Evolutionary conservation across 53 echinoderm and acorn worm genomes (phyloP).

Genomic region (Astropecten irregularis): DNA sequence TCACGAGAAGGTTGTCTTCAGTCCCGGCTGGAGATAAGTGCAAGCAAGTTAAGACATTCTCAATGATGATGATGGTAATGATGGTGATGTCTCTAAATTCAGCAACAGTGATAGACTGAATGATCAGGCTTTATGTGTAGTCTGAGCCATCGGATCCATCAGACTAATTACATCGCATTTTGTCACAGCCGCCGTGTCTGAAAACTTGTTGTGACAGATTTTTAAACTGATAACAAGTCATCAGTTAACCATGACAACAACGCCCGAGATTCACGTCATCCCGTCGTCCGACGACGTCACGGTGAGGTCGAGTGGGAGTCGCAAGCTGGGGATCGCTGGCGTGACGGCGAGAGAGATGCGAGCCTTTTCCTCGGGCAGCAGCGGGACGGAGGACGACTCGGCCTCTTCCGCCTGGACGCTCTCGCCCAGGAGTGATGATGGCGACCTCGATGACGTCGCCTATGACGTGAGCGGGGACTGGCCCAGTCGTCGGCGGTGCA

Average conservation of each 20-base stretch:
- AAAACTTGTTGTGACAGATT: background rate
- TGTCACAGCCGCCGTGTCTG: background rate
- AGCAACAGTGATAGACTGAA: no score
- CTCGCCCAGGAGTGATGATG: background rate
- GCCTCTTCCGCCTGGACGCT: background rate
- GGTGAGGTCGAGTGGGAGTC: background rate
- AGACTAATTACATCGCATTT: no score
- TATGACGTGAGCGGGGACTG: background rate
- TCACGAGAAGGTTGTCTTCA: no score
- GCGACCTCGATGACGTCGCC: slow-evolving; percentile 8
- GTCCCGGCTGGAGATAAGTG: no score
- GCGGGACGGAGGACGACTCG: slow-evolving; percentile 1
- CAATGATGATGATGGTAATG: no score
- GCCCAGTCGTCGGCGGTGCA: background rate
- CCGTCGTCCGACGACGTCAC: background rate
- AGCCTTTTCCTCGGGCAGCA: background rate
- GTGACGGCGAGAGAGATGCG: background rate
- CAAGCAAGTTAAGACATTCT: no score
- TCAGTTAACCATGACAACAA: no score
- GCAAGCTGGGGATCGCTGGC: background rate
- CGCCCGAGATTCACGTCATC: slow-evolving; percentile 35
- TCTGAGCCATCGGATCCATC: background rate
- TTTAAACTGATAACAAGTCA: no score
- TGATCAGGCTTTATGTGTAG: no score
- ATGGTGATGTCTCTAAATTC: no score